phyloP scores from a whole-genome alignment of 2,888 invertebrate species.

The Brachyopa scutellaris region DNA sequence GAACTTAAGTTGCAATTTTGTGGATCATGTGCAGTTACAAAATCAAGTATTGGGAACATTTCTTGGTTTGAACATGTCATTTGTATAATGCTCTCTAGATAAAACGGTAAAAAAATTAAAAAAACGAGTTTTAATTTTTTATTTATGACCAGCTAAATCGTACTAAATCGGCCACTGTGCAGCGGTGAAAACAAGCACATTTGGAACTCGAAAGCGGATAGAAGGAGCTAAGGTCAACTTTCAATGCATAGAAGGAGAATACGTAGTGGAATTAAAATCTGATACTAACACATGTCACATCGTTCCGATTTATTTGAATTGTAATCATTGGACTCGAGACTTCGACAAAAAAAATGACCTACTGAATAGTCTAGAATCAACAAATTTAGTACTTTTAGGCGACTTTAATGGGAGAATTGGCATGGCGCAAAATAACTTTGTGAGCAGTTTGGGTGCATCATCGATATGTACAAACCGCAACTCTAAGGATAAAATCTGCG shows the following conservation, averaged over 20 bases:
- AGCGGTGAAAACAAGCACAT: not conserved
- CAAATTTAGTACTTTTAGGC: not conserved
- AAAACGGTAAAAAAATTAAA: no score
- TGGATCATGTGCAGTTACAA: no score
- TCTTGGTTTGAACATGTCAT: no score
- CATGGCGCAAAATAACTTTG: not conserved
- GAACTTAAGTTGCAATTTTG: no score
- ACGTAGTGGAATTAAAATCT: conserved; percentile 1
- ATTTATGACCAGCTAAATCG: no score
- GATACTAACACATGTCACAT: not conserved
- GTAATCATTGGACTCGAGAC: not conserved
- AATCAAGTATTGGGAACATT: no score
- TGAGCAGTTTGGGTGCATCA: not conserved
- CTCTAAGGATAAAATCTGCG: not conserved
- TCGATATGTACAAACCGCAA: no score
- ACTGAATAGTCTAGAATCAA: not conserved
- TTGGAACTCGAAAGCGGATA: not conserved
- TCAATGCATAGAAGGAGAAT: not conserved
- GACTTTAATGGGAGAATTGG: conserved; percentile 11
- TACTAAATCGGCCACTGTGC: no score
- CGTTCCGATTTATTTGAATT: conserved; percentile 5
- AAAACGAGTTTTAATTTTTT: not conserved
- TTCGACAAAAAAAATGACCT: not conserved
- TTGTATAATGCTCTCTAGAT: no score
- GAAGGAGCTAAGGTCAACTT: not conserved